Evolutionary conservation across 2,888 invertebrate genomes (phyloP), one percentile per base, ranked within the genome.

Genomic region (Panopea generosa): DNA sequence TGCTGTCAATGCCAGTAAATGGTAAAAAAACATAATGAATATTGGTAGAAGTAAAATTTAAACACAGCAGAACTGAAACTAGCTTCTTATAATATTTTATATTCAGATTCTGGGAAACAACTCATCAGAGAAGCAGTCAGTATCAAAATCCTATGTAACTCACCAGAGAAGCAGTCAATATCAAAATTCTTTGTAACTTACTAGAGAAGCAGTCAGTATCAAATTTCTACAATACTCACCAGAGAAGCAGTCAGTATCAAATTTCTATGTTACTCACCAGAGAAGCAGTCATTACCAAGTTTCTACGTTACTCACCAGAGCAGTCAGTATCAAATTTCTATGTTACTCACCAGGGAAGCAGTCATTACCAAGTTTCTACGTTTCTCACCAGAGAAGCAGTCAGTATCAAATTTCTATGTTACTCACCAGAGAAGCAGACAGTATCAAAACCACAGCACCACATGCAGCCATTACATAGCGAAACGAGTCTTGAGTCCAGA

Each of bases 401-500:
- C 33, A 33, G 33, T 4, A 33, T 11, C 33, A 33, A 4, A 33
- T 33, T 33, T 33, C 33, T 4, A 4, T 33, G 33, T n/a, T 24
- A 75, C 84, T 82, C 76, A 89, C 87, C 73, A 85, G 11, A 4
- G 87, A 63, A 40, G 76, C 66, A 7, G 84, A 63, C 9, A 84
- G 55, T 11, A 85, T 40, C 7, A 89, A 56, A 3, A 86, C 7
- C 6, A 79, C 69, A 4, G 82, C 81, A 40, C 83, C 80, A 33
- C 82, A 82, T n/a, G 81, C 84, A 22, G 85, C 84, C 33, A 84
- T 78, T 11, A 85, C 73, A 55, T 87, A 89, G 16, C 87, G 87
- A 67, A 89, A 87, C 47, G 83, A 87, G 18, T 79, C 74, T 73
- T 85, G 80, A 52, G 73, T 82, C 87, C 86, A 88, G 56, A 87